Percentiles rank a stretch among this genome's conserved stretches.
phyloP scores from a whole-genome alignment of 1,140 invertebrate genomes.

The Hyles vespertilio region DNA sequence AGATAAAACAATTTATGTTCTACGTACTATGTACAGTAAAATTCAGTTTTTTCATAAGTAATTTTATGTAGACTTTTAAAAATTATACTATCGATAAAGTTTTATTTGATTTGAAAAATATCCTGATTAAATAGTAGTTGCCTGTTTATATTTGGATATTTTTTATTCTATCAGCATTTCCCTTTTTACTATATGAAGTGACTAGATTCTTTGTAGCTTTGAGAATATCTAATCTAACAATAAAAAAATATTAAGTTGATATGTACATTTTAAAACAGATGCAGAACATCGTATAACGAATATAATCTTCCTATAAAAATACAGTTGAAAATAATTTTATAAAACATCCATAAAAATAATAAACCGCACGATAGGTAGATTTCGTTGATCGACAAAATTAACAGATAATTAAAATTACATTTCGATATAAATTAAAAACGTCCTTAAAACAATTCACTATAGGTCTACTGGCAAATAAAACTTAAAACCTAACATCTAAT shows the following conservation, averaged over 20 bases:
- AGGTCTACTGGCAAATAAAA: constrained; percentile 20
- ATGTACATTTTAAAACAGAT: too few relatives aligned
- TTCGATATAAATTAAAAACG: constrained; percentile 3
- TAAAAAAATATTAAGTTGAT: constrained; percentile 5
- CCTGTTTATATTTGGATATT: background rate
- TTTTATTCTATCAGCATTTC: constrained; percentile 4
- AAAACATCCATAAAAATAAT: background rate
- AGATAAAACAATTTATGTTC: too few relatives aligned
- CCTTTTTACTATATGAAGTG: constrained; percentile 18
- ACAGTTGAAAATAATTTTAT: too few relatives aligned
- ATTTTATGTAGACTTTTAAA: too few relatives aligned
- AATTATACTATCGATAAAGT: background rate
- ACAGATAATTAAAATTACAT: constrained; percentile 7
- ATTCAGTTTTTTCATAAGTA: too few relatives aligned
- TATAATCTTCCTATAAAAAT: too few relatives aligned
- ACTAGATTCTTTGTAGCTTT: constrained; percentile 29
- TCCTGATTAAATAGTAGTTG: background rate
- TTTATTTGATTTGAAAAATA: background rate
- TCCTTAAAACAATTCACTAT: background rate
- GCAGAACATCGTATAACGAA: too few relatives aligned
- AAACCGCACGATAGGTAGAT: too few relatives aligned
- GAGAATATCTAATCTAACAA: constrained; percentile 26
- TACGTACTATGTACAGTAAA: too few relatives aligned
- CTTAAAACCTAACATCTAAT: constrained; percentile 40
- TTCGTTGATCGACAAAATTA: constrained; percentile 3